Conservation (phyloP, 2,797 vertebrate genomes). For the Oreochromis mossambicus region DNA sequence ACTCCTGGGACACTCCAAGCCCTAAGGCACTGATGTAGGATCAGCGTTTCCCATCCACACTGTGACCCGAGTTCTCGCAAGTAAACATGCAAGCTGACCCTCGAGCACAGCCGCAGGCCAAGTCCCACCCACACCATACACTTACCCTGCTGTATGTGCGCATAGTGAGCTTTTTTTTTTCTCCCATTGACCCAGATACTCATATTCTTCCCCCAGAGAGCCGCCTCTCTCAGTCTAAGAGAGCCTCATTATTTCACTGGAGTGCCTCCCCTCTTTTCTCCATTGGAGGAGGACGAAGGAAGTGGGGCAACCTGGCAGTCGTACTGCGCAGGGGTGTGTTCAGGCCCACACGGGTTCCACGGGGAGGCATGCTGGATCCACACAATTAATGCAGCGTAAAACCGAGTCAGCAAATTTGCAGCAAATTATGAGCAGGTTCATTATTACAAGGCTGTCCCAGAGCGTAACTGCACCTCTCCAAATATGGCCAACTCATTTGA, state of each 20-base stretch:
- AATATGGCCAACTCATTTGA: constrained; percentile 46
- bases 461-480: constrained; percentile 35
- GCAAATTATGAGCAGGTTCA: constrained; percentile 44
- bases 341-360: constrained; percentile 25
- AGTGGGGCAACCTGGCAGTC: constrained; percentile 66
- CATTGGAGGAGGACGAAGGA: constrained; percentile 40
- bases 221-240: constrained; percentile 49
- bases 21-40: constrained; percentile 43
- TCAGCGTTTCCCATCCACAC: constrained; percentile 50
- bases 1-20: constrained; percentile 24
- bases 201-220: constrained; percentile 63
- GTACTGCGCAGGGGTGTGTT: constrained; percentile 33
- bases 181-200: constrained; percentile 70
- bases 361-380: constrained; percentile 48
- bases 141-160: constrained; percentile 36
- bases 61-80: constrained; percentile 27
- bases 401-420: constrained; percentile 55
- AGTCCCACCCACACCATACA: constrained; percentile 46
- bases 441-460: constrained; percentile 51
- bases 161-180: constrained; percentile 26
- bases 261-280: constrained; percentile 36
- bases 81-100: constrained; percentile 52
- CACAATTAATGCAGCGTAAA: constrained; percentile 56
- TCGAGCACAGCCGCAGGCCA: constrained; percentile 24
- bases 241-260: constrained; percentile 65